Base-by-base conservation (phyloP, 2,113 vertebrate genomes). In the Pluvialis apricaria region DNA sequence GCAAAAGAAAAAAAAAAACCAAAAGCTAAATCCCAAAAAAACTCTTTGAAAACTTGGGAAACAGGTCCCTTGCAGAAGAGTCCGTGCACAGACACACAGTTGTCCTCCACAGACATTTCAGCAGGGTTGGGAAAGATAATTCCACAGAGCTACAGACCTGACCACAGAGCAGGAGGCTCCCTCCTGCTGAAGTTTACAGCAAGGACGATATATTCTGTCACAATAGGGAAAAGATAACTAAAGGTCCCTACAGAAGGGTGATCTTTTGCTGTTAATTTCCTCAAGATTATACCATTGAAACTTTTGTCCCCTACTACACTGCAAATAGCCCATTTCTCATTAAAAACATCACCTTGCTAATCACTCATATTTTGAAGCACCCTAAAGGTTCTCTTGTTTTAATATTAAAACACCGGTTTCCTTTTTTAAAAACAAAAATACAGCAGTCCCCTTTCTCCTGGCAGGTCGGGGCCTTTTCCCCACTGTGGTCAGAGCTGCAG, bases 1-100 rank as follows among this genome's bases (percentile, higher is more conserved):
- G 54, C 47, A 38, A 57, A 52, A 55, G 6, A 10, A 65, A 65
- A 73, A 51, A 4, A 9, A 13, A 66, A 72, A 2, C 0, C 24
- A 17, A 90, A 45, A 12, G 34, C 29, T 51, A 51, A 70, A 54
- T 18, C 26, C 31, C 19, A 1, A 15, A 32, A 32, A 22, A 47
- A 4, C 42, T 52, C 73, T 49, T 8, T 21, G 61, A 45, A 57
- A 88, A 55, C 55, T 42, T 80, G 34, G 40, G 62, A 47, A 83
- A 42, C 25, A 47, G 17, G 44, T 13, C 38, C n/a, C 40, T 36
- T 3, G 22, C 13, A 32, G 52, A 42, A 60, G 24, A 60, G 18
- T 15, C 40, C 0, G 1, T 16, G 18, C 36, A 13, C 36, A 15
- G 62, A 13, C 49, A 28, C 1, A 5, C 36, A n/a, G 36, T 1